Base-by-base conservation (phyloP, 1,140 invertebrate species). In the Drosophila gunungcola region DNA sequence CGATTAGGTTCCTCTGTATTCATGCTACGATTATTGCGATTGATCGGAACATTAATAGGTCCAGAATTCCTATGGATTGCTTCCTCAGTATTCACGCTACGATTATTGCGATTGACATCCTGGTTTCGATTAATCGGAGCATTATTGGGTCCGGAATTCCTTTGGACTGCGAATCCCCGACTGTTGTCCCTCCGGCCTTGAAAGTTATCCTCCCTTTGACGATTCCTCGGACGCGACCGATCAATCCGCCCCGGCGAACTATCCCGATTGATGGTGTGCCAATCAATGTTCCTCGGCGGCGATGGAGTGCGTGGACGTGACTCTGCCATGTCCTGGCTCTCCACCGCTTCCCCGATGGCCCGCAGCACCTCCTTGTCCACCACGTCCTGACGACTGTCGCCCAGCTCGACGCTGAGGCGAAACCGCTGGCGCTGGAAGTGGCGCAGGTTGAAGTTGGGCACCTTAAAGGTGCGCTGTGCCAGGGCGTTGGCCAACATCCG, bases 271-370 rank as follows among this genome's bases (percentile, higher is more conserved):
- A 25, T 16, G 4, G 32, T 48, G 56, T 73, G 69, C 83, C 83
- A 88, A 52, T 88, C 62, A 2, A 83, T 83, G 49, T 88, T 65
- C 12, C 62, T 49, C 9, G 83, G 75, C 9, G 83, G 75, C 25
- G 79, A 56, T 6, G 72, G 72, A 3, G 83, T 72, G 3, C 52
- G 42, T 11, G 79, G 74, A 0, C 49, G 64, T 6, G 27, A 29
- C 13, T 21, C 25, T 16, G 9, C 6, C 3, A 38, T 29, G 10
- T 48, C 11, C 7, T 32, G 38, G 3, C 21, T 16, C 7, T 78
- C 58, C 7, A 88, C 12, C 7, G 70, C 42, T 0, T 46, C 39
- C 1, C 5, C 36, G 11, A 86, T 68, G 29, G 77, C 42, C 1
- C 21, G 25, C 10, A 65, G n/a, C 49, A 88, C 67, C 21, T 51